Evolutionary conservation across 2,888 invertebrate species (phyloP).

Genomic region (Odontomyia ornata): DNA sequence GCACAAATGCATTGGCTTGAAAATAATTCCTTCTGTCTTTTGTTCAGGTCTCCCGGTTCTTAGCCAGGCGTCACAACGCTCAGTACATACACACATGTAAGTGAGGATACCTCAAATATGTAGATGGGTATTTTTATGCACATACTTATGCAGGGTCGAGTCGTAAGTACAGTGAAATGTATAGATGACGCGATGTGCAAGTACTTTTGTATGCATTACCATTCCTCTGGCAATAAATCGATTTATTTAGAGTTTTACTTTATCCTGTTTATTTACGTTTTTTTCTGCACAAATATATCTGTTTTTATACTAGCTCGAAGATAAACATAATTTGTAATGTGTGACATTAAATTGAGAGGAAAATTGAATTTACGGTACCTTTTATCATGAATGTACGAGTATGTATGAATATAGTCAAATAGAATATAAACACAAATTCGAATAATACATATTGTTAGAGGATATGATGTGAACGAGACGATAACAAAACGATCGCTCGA

Average conservation of each 20-base stretch:
- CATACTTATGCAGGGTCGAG: neutral
- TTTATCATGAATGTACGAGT: neutral
- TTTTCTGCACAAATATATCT: slow-evolving; percentile 17
- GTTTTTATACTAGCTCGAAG: slow-evolving; percentile 51
- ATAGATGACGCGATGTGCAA: neutral
- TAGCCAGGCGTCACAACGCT: slow-evolving; percentile 3
- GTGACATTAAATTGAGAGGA: slow-evolving; percentile 55
- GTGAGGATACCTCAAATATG: neutral
- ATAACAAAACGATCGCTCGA: slow-evolving; percentile 3
- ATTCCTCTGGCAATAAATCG: slow-evolving; percentile 36
- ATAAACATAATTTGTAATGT: slow-evolving; percentile 55
- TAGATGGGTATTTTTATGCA: neutral
- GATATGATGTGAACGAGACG: neutral
- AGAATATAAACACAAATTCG: neutral
- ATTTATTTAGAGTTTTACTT: slow-evolving; percentile 37
- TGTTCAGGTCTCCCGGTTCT: neutral
- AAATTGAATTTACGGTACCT: slow-evolving; percentile 54
- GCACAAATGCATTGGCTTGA: slow-evolving; percentile 37
- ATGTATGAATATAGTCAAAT: neutral
- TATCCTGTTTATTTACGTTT: slow-evolving; percentile 13
- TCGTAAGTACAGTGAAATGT: neutral
- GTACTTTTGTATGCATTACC: neutral
- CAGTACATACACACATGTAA: neutral
- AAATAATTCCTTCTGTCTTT: slow-evolving; percentile 39
- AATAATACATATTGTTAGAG: neutral